Percentiles rank a stretch among this genome's conserved stretches.
Conservation (phyloP, 2,888 invertebrate genomes). For the Hydrotaea cyrtoneurina region DNA sequence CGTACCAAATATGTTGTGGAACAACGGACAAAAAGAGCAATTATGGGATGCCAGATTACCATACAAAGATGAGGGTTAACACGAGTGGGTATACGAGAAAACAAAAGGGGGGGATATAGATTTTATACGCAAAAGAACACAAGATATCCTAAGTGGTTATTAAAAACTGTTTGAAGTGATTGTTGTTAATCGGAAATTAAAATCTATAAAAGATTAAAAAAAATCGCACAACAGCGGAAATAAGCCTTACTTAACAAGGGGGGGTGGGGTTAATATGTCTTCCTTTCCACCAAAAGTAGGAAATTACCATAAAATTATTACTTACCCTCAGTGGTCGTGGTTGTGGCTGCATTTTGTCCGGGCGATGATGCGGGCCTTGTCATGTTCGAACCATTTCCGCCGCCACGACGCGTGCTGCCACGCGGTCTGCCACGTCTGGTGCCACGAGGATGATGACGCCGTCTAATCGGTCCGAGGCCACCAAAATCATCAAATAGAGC, state of each 20-base stretch:
- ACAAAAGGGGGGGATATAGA: slow-evolving; percentile 40
- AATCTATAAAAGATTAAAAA: not conserved
- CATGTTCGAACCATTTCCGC: slow-evolving; percentile 79
- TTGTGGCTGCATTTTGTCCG: slow-evolving; percentile 63
- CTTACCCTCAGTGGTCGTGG: slow-evolving; percentile 62
- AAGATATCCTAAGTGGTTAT: slow-evolving; percentile 45
- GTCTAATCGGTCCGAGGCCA: slow-evolving; percentile 76
- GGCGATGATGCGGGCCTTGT: slow-evolving; percentile 69
- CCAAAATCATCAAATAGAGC: slow-evolving; percentile 78
- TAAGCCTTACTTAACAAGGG: not conserved
- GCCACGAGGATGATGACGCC: slow-evolving; percentile 82
- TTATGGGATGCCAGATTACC: not conserved
- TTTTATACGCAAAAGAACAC: slow-evolving; percentile 11
- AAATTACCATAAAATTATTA: not conserved
- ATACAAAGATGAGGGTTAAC: not conserved
- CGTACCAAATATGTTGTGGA: slow-evolving; percentile 45
- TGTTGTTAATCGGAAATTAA: slow-evolving; percentile 13
- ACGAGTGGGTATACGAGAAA: not conserved
- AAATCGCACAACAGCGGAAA: not conserved
- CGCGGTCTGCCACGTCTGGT: slow-evolving; percentile 88
- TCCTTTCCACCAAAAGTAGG: not conserved
- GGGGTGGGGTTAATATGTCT: not conserved
- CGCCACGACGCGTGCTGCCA: slow-evolving; percentile 86
- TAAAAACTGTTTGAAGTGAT: slow-evolving; percentile 30
- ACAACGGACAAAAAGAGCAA: slow-evolving; percentile 48